Evolutionary conservation across 2,113 vertebrate genomes (phyloP).

Genomic region (Hemibagrus wyckioides): DNA sequence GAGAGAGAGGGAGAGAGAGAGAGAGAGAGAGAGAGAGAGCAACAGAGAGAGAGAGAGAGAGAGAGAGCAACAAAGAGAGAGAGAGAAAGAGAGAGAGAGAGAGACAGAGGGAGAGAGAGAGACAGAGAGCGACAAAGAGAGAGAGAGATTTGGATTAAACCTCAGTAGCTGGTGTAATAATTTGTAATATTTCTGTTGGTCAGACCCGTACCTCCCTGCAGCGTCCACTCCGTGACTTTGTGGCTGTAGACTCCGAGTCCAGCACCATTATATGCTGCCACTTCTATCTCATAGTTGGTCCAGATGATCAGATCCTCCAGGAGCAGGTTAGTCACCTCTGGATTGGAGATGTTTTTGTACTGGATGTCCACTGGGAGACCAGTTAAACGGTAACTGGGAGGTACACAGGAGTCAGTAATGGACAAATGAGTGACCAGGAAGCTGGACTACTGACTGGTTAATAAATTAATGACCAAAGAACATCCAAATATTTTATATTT

Average conservation of each 20-base stretch:
- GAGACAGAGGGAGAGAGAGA: no score
- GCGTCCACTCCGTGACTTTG: slow-evolving; percentile 95
- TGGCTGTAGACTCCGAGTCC: slow-evolving; percentile 91
- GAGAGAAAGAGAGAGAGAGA: no score
- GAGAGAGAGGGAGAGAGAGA: no score
- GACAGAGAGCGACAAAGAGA: no score
- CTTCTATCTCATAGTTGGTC: slow-evolving; percentile 98
- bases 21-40: no score
- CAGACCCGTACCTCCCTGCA: slow-evolving; percentile 87
- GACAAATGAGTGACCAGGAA: neutral
- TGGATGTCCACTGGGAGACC: slow-evolving; percentile 95
- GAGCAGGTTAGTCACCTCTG: slow-evolving; percentile 88
- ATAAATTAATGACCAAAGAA: neutral
- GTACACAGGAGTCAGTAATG: neutral
- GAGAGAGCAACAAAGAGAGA: no score
- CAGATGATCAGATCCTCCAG: slow-evolving; percentile 98
- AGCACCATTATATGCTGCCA: slow-evolving; percentile 92
- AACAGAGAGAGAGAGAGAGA: no score
- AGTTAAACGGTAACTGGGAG: slow-evolving; percentile 88
- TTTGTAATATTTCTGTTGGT: no score
- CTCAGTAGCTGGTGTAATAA: neutral
- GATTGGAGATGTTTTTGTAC: slow-evolving; percentile 93
- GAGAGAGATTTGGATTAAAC: neutral
- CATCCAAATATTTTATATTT: neutral
- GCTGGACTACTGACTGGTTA: neutral